Conservation (phyloP, 64 coral and sea anemone genomes). For the Montipora cactus region DNA sequence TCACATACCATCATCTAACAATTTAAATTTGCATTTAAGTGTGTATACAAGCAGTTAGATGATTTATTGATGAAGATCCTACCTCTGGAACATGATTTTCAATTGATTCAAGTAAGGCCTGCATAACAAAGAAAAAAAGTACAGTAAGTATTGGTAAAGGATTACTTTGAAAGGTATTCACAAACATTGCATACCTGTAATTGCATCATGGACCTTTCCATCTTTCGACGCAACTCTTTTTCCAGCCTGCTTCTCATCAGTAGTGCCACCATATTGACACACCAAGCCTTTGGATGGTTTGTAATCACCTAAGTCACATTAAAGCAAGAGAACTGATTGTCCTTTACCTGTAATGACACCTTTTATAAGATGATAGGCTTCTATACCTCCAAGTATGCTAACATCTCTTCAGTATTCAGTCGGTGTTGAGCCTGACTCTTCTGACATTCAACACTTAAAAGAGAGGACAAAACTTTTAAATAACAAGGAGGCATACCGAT, state of each 20-base stretch:
- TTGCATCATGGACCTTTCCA: conserved; percentile 96
- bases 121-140: neutral
- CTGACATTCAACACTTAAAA: conserved; percentile 71
- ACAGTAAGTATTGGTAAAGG: neutral
- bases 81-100: conserved; percentile 57
- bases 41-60: neutral
- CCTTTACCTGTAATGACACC: too few species aligned
- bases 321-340: neutral
- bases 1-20: too few species aligned
- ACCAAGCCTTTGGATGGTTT: conserved; percentile 72
- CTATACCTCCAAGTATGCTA: conserved; percentile 83
- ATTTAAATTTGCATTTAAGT: too few species aligned
- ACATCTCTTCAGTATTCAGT: conserved; percentile 77
- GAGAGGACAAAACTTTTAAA: neutral
- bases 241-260: conserved; percentile 90
- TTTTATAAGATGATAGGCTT: neutral
- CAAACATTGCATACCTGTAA: conserved; percentile 57
- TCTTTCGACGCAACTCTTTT: conserved; percentile 70
- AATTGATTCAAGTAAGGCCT: conserved; percentile 61
- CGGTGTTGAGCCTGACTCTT: conserved; percentile 76
- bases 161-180: neutral
- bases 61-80: neutral
- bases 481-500: neutral
- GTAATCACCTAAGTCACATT: conserved; percentile 62
- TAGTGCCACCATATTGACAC: conserved; percentile 75